Conservation (phyloP, 2,797 vertebrate genomes). For the Scolopax rusticola region DNA sequence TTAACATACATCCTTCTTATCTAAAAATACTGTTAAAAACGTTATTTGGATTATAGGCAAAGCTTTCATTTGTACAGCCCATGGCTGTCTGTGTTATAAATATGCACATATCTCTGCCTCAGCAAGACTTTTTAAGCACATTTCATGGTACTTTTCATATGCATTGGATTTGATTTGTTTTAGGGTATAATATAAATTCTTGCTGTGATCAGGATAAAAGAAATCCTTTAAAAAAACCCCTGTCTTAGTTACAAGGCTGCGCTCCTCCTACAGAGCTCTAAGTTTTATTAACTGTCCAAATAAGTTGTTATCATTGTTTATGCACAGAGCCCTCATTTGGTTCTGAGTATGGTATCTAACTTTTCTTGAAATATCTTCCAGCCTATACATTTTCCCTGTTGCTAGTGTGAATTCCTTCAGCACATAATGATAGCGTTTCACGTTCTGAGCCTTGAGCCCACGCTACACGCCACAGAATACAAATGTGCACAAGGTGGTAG, state of each 20-base stretch:
- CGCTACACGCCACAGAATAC: constrained; percentile 69
- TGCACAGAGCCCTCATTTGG: constrained; percentile 17
- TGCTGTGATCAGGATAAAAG: constrained; percentile 58
- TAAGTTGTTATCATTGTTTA: constrained; percentile 69
- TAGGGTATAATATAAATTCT: constrained; percentile 73
- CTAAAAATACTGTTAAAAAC: constrained; percentile 73
- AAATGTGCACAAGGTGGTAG: constrained; percentile 75
- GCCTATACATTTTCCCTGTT: constrained; percentile 72
- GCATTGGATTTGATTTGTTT: constrained; percentile 73
- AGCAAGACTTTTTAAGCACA: constrained; percentile 62
- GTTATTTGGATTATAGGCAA: constrained; percentile 76
- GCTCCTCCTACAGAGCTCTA: background rate
- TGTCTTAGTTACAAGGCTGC: constrained; percentile 26
- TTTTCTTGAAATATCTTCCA: constrained; percentile 55
- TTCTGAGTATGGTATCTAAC: constrained; percentile 36
- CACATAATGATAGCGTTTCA: constrained; percentile 77
- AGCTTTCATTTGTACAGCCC: constrained; percentile 73
- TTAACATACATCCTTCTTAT: constrained; percentile 70
- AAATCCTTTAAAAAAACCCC: constrained; percentile 3
- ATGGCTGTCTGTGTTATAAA: constrained; percentile 71
- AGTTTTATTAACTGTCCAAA: constrained; percentile 76
- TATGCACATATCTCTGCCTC: constrained; percentile 65
- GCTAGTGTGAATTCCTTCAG: constrained; percentile 73
- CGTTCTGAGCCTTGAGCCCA: constrained; percentile 74
- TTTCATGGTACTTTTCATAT: constrained; percentile 71